These are phyloP conservation scores for Nycteola revayana DNA, from an alignment of 2,888 invertebrate genomes.

Conservation along the genomic window DNA sequence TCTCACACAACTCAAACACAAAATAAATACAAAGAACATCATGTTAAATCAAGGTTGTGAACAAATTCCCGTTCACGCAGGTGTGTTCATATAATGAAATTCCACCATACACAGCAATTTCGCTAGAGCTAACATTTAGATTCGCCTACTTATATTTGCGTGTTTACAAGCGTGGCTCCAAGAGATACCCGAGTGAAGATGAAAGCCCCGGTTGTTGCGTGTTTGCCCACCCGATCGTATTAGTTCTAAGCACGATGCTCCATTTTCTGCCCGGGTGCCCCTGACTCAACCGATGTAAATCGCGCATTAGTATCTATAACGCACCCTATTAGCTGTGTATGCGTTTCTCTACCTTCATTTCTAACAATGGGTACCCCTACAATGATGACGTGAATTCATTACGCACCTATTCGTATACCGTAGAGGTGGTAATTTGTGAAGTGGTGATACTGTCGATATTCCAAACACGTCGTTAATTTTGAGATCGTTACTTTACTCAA, in stretches of 20 bases:
- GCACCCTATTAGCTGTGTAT: constrained; percentile 64
- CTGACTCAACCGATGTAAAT: constrained; percentile 72
- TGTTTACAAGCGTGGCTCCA: constrained; percentile 40
- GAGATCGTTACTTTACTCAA: constrained; percentile 23
- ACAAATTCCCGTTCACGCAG: background rate
- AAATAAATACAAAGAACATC: too few relatives aligned
- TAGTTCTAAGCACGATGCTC: constrained; percentile 73
- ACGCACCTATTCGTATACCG: constrained; percentile 15
- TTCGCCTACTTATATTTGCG: constrained; percentile 29
- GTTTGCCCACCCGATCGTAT: constrained; percentile 79
- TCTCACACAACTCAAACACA: too few relatives aligned
- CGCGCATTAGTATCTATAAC: constrained; percentile 60
- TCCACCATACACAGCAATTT: constrained; percentile 13
- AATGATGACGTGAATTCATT: constrained; percentile 19
- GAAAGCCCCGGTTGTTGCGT: constrained; percentile 71
- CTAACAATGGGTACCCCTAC: constrained; percentile 39
- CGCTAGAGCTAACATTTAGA: constrained; percentile 22
- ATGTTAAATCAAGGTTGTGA: too few relatives aligned
- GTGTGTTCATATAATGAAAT: background rate
- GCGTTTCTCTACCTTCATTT: constrained; percentile 48
- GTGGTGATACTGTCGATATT: constrained; percentile 16
- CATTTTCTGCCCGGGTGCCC: constrained; percentile 71
- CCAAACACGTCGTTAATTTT: constrained; percentile 29
- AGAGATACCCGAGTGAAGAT: constrained; percentile 75
- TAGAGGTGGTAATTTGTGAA: constrained; percentile 21